phyloP scores from a whole-genome alignment of 2,888 invertebrate genomes.

The Magallana nippona region DNA sequence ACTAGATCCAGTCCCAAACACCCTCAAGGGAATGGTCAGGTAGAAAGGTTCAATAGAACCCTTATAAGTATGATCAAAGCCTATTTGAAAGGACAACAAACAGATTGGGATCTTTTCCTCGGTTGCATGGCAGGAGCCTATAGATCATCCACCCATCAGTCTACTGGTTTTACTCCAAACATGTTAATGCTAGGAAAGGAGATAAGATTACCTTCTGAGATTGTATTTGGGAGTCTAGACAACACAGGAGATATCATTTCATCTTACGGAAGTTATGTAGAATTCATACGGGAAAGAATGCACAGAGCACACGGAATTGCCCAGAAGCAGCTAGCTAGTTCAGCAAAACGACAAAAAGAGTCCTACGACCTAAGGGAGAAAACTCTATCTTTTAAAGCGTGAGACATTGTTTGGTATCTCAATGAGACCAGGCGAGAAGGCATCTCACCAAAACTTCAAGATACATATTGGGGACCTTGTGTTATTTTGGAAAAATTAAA shows the following conservation, averaged over 20 bases:
- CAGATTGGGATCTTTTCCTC: constrained; percentile 54
- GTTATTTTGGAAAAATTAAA: constrained; percentile 39
- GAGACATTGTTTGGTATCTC: constrained; percentile 50
- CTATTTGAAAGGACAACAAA: constrained; percentile 52
- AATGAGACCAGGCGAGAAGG: constrained; percentile 45
- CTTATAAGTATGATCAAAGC: constrained; percentile 48
- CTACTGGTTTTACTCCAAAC: constrained; percentile 54
- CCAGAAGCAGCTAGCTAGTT: constrained; percentile 32
- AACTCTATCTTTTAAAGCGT: not conserved
- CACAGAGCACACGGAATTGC: constrained; percentile 47
- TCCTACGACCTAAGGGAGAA: constrained; percentile 34
- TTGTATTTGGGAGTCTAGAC: not conserved
- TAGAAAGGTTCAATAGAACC: constrained; percentile 53
- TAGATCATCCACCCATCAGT: constrained; percentile 29
- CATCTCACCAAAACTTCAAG: constrained; percentile 47
- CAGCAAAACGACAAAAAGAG: constrained; percentile 47
- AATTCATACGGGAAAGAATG: constrained; percentile 22
- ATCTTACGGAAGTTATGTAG: constrained; percentile 40
- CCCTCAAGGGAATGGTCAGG: constrained; percentile 53
- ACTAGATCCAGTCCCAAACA: constrained; percentile 50
- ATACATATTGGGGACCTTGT: constrained; percentile 49
- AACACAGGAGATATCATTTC: not conserved
- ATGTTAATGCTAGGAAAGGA: constrained; percentile 55
- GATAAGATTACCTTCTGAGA: not conserved
- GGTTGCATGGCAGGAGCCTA: constrained; percentile 55